Base-by-base conservation (phyloP, 2,888 invertebrate genomes). In the Griposia aprilina region DNA sequence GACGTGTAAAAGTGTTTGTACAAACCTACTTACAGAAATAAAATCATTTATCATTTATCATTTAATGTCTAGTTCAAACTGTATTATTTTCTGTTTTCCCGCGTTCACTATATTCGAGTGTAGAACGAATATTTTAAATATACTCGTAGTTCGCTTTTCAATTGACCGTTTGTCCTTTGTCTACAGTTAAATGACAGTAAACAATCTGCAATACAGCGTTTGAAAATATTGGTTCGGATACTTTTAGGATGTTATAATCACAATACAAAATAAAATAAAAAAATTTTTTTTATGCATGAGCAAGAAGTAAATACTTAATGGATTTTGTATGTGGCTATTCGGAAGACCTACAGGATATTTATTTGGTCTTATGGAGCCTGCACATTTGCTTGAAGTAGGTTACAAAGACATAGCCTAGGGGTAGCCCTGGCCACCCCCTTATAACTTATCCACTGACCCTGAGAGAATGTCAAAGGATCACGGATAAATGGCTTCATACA, bases 131-230 rank as follows among this genome's bases (percentile, higher is more conserved):
- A 50, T 76, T 69, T 65, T 41, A 48, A 62, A 36, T 3, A 78
- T n/a, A n/a, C n/a, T n/a, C n/a, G n/a, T 62, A 62, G 60, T 62
- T 77, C 26, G 36, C 36, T 71, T 78, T 55, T 68, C 60, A 50
- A 59, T 78, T 78, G 79, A 68, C 23, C 15, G n/a, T 77, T 79
- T 50, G n/a, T 45, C 15, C 23, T 77, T 79, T 59, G n/a, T 45
- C 41, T 52, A 30, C 7, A n/a, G n/a, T n/a, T n/a, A n/a, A n/a
- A n/a, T n/a, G n/a, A n/a, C n/a, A 50, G 20, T 23, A 59, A 77
- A 75, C 52, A 52, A 30, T 20, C 7, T 52, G n/a, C 50, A 50
- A 45, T n/a, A n/a, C 69, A 45, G 30, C 20, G 26, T 41, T 60
- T 77, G 50, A 41, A 78, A 67, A 59, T 68, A 79, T 77, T 65